Evolutionary conservation across 1,140 invertebrate species (phyloP).

Genomic region (Megathymus violae): DNA sequence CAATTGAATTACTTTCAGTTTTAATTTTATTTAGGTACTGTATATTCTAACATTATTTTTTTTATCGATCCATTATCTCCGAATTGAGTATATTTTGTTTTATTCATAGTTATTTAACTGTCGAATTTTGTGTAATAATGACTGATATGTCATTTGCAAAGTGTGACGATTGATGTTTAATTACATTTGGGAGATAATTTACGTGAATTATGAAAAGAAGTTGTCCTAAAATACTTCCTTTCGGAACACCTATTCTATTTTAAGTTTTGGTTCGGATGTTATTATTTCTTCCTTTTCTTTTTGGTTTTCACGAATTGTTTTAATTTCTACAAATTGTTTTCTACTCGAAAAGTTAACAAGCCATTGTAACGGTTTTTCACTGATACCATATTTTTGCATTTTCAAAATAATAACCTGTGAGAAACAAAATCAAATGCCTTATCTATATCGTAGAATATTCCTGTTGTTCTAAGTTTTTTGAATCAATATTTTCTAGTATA

Average conservation of each 20-base stretch:
- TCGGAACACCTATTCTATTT: neutral
- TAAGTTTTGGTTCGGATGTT: neutral
- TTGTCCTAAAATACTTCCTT: constrained; percentile 9
- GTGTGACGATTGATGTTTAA: neutral
- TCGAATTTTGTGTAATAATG: neutral
- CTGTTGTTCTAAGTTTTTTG: constrained; percentile 2
- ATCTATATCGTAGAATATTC: constrained; percentile 1
- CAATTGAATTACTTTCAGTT: too few species aligned
- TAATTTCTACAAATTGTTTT: constrained; percentile 2
- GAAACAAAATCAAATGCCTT: constrained; percentile 13
- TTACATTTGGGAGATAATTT: constrained; percentile 6
- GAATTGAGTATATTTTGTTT: constrained; percentile 14
- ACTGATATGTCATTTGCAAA: constrained; percentile 13
- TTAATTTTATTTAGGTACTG: too few species aligned
- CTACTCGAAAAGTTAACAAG: neutral
- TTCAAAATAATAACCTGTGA: constrained; percentile 4
- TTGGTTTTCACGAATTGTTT: neutral
- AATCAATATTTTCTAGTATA: neutral
- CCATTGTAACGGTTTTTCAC: neutral
- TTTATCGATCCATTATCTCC: too few species aligned
- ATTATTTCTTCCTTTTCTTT: neutral
- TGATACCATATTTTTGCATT: constrained; percentile 8
- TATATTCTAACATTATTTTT: too few species aligned
- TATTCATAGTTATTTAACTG: neutral
- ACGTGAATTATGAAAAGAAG: constrained; percentile 7